Evolutionary conservation across 2,797 vertebrate genomes (phyloP), one percentile per base, ranked within the genome.

Genomic region (Arrhamphus sclerolepis): DNA sequence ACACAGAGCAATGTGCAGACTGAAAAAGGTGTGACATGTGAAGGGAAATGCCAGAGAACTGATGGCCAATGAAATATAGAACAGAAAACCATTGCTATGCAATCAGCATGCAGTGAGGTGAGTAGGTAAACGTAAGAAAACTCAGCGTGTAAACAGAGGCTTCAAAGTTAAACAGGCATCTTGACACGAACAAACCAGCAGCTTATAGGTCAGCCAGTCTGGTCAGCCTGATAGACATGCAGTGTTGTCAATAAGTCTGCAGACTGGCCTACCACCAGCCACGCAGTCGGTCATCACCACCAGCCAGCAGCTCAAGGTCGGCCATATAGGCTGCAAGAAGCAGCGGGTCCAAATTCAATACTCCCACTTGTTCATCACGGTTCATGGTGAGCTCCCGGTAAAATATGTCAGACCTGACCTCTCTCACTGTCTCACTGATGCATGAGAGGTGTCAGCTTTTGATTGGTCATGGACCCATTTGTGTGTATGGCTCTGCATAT

Each of bases 221-320:
- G 29, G 49, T 47, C 54, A 42, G 38, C 38, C 38, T 34, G 51
- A 24, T 61, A 80, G 66, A 72, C 66, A 22, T 21, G 16, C 76
- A 60, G 47, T 41, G 59, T 21, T 57, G 67, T 79, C 84, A 81
- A 62, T 83, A 76, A 65, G 75, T 66, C 72, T 74, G 59, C 62
- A 55, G 63, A 66, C 75, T 51, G 71, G 73, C 70, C 67, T 26
- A 61, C 24, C 59, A 71, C 41, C 58, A 54, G 47, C 49, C 72
- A 63, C 56, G 20, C 70, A 46, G 68, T 65, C 75, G 61, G 66
- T 82, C 75, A 56, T 75, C 40, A 5, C 65, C 38, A 62, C 62
- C 68, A 78, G 80, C 74, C 75, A 49, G 80, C 42, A 75, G 77
- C 68, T 79, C 86, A 87, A 89, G 87, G 85, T 89, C 87, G 75